These are phyloP conservation scores for Lepisosteus oculatus DNA, from an alignment of 2,113 vertebrate species.

Conservation along the genomic window DNA sequence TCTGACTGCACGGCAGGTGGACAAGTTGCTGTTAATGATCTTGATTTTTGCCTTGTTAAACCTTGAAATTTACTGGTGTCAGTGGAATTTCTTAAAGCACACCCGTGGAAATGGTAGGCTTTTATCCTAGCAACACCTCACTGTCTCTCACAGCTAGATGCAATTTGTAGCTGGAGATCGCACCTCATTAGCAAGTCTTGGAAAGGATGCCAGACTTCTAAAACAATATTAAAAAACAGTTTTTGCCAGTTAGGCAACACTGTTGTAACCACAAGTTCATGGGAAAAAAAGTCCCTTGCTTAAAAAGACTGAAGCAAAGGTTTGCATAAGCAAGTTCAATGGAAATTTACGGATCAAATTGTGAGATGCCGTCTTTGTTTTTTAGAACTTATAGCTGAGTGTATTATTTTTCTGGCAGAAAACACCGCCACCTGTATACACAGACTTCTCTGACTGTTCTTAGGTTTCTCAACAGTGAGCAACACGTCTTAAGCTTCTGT, in stretches of 20 bases:
- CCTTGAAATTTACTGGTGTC: not conserved
- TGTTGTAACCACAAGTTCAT: not conserved
- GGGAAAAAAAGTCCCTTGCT: not conserved
- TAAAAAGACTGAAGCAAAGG: not conserved
- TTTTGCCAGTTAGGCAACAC: not conserved
- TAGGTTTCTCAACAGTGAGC: too few species aligned
- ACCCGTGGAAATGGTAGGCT: not conserved
- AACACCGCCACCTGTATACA: not conserved
- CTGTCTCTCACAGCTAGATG: not conserved
- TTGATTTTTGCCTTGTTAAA: not conserved
- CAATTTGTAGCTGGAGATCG: slow-evolving; percentile 1
- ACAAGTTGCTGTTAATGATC: not conserved
- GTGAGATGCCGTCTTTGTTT: not conserved
- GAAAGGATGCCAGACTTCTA: not conserved
- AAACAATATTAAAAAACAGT: not conserved
- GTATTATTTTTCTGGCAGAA: not conserved
- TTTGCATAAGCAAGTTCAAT: too few species aligned
- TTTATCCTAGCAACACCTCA: not conserved
- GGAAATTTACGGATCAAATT: not conserved
- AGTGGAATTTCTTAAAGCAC: not conserved
- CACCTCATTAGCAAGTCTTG: slow-evolving; percentile 15
- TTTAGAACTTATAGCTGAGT: not conserved
- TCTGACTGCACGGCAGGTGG: not conserved
- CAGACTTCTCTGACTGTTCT: not conserved
- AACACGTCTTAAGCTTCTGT: too few species aligned